Percentiles rank a stretch among this genome's conserved stretches.
Evolutionary conservation across 2,113 vertebrate species (phyloP).

Genomic region (Nerophis lumbriciformis): DNA sequence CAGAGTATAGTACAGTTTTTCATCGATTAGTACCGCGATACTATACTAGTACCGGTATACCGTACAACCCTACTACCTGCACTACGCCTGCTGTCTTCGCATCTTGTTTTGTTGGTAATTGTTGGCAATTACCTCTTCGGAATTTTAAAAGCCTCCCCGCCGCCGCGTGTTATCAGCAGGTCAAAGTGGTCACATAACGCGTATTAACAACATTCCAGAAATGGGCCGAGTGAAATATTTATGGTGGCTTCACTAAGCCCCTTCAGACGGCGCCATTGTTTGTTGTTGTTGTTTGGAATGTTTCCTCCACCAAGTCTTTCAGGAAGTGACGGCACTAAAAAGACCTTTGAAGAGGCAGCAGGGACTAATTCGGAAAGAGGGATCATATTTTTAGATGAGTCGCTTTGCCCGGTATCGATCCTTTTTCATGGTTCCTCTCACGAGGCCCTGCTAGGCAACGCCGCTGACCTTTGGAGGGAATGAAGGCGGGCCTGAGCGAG

Average conservation of each 20-base stretch:
- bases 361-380: conserved; percentile 1
- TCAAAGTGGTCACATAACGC: conserved; percentile 21
- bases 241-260: conserved; percentile 23
- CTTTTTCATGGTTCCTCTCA: conserved; percentile 22
- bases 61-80: no score
- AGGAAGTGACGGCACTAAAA: not conserved
- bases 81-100: no score
- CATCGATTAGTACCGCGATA: no score
- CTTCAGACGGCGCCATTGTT: conserved; percentile 30
- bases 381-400: conserved; percentile 22
- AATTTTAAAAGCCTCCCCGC: not conserved
- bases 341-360: not conserved
- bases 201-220: conserved; percentile 28
- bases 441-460: conserved; percentile 54
- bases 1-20: no score
- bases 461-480: conserved; percentile 65
- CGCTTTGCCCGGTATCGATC: conserved; percentile 6
- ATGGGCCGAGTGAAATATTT: conserved; percentile 35
- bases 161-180: not conserved
- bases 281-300: not conserved
- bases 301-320: conserved; percentile 6
- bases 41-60: no score
- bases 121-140: no score
- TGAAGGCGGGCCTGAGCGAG: conserved; percentile 54
- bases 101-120: no score